Base-by-base conservation (phyloP, 2,888 invertebrate genomes). In the Aleiodes testaceus region DNA sequence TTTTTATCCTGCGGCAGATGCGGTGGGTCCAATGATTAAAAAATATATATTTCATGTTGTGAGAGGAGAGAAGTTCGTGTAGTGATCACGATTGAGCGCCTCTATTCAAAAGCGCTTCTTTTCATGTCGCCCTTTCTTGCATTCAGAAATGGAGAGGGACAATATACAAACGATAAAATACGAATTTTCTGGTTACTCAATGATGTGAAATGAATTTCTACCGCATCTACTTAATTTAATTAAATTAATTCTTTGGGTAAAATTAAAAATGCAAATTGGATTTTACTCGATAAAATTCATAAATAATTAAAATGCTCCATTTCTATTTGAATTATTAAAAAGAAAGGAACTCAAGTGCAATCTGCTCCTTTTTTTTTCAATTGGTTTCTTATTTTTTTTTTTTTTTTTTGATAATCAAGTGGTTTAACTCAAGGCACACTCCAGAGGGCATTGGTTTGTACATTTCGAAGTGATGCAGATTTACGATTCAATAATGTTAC, bases 401-500 rank as follows among this genome's bases (percentile, higher is more conserved):
- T 11, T 36, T 36, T 36, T 36, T 36, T 36, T 36, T 36, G 36
- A 36, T 36, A 36, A 36, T 36, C 47, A 16, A 47, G 47, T 47
- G 47, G 47, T 16, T 36, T 36, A 36, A 36, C 11, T 36, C 36
- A 36, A 36, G 36, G 36, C 36, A 36, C 36, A 36, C 36, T 36
- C 36, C 36, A 36, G 36, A 36, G 36, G 36, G 36, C 36, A 36
- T 6, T 36, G 36, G 16, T 47, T 47, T 47, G 47, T 47, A 36
- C 36, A 47, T 47, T 78, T 77, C 75, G 76, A 74, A 75, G 75
- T 72, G 70, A 74, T 65, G 74, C 70, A 72, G 77, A 79, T 79
- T 80, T 79, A 79, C 76, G 78, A 78, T 75, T 75, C 78, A 76
- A 79, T 80, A 80, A 79, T 78, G 77, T 78, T 78, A 77, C 75